Evolutionary conservation across 1,140 invertebrate genomes (phyloP), one percentile per base, ranked within the genome.

Genomic region (Ditylenchus dipsaci): DNA sequence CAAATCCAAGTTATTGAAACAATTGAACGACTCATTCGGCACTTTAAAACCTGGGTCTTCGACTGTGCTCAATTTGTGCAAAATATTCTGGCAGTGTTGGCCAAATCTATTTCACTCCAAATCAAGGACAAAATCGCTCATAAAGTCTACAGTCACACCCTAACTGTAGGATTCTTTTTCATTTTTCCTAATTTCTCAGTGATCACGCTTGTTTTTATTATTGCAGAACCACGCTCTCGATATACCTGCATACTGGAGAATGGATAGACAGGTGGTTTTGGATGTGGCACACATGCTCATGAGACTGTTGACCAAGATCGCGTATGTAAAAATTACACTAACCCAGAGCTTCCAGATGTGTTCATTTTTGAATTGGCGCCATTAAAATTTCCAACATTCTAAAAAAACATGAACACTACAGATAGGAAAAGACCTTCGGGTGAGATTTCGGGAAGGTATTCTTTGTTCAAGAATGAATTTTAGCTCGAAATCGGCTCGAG

Each of bases 111-210:
- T 33, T 90, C 89, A 33, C 87, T 95, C 5, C 92, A 94, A 85
- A 89, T 92, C 0, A 92, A 92, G 85, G 86, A 90, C 1, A 92
- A 85, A 87, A 86, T 19, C 87, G 88, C 73, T 87, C 88, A 71
- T 87, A 81, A 84, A 21, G 80, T 87, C 33, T 86, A 86, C 49
- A 73, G 53, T 38, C 57, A 64, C 19, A 42, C 65, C 13, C 43
- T 73, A 9, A 42, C 29, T 21, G 71, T 73, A 49, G 3, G 15
- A 8, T 17, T 8, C 15, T 53, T 64, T 65, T 58, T 9, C 3
- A 65, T 66, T 5, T 30, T 53, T 15, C 30, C 38, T 11, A 53
- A 53, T 38, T 27, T 65, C n/a, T 72, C 29, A 43, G 26, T 68
- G 13, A 63, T 23, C 11, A 13, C 3, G 49, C 15, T 15, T 21